phyloP scores from a whole-genome alignment of 2,113 vertebrate species.

The Capreolus pygargus region DNA sequence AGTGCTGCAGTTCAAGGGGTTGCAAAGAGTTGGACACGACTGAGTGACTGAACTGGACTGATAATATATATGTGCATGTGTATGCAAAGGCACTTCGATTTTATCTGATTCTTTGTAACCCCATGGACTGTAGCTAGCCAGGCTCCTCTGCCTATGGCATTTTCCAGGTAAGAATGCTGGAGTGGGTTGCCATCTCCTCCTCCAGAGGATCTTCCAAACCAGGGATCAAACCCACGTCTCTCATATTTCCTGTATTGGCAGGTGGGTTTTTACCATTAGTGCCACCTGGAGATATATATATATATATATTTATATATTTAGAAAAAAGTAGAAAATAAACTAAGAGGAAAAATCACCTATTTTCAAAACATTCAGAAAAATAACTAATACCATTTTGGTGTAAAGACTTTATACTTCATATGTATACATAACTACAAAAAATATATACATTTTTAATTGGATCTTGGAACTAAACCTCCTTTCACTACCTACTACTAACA shows the following conservation, averaged over 20 bases:
- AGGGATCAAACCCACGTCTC: background rate
- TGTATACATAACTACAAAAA: background rate
- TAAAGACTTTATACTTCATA: background rate
- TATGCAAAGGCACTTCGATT: background rate
- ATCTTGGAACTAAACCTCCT: background rate
- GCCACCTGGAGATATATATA: background rate
- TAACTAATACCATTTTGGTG: background rate
- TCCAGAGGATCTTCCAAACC: background rate
- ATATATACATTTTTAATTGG: background rate
- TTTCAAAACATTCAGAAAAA: background rate
- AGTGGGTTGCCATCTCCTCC: background rate
- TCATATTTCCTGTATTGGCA: background rate
- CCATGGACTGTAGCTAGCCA: background rate
- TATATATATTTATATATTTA: background rate
- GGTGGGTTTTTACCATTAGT: background rate
- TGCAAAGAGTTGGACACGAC: background rate
- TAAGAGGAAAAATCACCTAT: background rate
- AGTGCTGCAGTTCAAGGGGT: background rate
- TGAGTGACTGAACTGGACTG: background rate
- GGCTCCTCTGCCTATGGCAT: background rate
- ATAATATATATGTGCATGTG: background rate
- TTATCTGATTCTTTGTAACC: background rate
- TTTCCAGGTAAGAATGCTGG: background rate
- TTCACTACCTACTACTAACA: background rate
- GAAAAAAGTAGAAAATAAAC: background rate